These are phyloP conservation scores for Pachyrhynchus sulphureomaculatus DNA, from an alignment of 1,140 invertebrate genomes.

Conservation along the genomic window DNA sequence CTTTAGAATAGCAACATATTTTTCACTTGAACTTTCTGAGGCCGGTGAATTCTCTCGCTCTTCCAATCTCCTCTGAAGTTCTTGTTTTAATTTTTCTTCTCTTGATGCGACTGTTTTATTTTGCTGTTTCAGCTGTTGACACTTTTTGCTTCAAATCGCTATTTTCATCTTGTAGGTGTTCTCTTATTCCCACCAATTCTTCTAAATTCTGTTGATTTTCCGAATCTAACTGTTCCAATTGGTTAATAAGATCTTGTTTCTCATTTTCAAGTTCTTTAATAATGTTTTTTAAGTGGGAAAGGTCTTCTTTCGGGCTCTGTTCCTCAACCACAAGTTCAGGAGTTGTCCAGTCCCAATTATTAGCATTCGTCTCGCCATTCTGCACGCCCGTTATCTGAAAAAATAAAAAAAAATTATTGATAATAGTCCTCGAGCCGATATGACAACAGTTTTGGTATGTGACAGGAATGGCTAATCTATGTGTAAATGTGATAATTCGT, in stretches of 20 bases:
- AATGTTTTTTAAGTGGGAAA: conserved; percentile 22
- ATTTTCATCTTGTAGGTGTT: conserved; percentile 58
- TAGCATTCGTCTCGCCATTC: conserved; percentile 13
- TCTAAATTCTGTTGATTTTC: conserved; percentile 46
- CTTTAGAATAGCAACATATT: conserved; percentile 13
- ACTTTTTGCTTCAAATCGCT: conserved; percentile 56
- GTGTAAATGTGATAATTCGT: too few relatives aligned
- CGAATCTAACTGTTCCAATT: conserved; percentile 46
- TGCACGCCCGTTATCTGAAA: conserved; percentile 6
- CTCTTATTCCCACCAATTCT: conserved; percentile 46
- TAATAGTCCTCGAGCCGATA: not conserved
- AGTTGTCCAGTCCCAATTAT: conserved; percentile 25
- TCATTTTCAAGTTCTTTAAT: conserved; percentile 44
- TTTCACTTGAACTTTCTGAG: not conserved
- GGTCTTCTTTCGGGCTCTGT: not conserved
- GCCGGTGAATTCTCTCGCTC: conserved; percentile 1
- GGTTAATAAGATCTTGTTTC: conserved; percentile 41
- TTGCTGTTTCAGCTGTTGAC: conserved; percentile 51
- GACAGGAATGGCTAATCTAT: not conserved
- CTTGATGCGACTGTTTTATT: conserved; percentile 20
- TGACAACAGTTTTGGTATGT: not conserved
- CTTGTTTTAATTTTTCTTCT: conserved; percentile 36
- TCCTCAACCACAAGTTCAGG: not conserved
- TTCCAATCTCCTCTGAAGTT: conserved; percentile 35
- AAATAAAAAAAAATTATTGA: not conserved